Base-by-base conservation (phyloP, 2,888 invertebrate genomes). In the Steinernema hermaphroditum region DNA sequence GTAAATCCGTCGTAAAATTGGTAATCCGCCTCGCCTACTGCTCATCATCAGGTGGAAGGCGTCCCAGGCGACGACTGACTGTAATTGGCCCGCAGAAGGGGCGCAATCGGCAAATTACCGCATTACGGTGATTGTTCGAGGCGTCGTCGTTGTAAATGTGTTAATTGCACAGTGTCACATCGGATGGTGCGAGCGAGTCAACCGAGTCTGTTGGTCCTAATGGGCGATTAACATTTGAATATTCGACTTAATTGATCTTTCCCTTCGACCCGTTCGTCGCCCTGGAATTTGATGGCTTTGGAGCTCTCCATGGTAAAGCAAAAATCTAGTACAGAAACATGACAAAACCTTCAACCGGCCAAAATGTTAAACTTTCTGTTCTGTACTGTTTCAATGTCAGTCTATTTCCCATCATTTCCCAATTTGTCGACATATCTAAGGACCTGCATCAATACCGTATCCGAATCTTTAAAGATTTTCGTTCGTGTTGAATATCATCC, bases 141-240 rank as follows among this genome's bases (percentile, higher is more conserved):
- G 62, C 34, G 29, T 32, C 34, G 29, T 32, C 27, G 62, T 29
- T 62, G 62, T 62, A 62, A 62, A 62, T 62, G 62, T 62, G 62
- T 62, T 62, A 62, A 62, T 62, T 62, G 62, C 62, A 62, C 62
- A 62, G 62, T 62, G 62, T 62, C 62, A 37, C 37, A 62, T 62
- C 62, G 46, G 46, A 46, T 62, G 24, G 62, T 29, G 54, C 29
- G 62, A 62, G 62, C 29, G 16, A n/a, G 16, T 62, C n/a, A n/a
- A n/a, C n/a, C n/a, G n/a, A n/a, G 62, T 29, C 37, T 37, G 6
- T 37, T 12, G 12, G 62, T 29, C 62, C 62, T 62, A 62, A 62
- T 62, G 62, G 62, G 32, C 14, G 62, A 62, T 29, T 62, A 62
- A 62, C 62, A 62, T 62, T 62, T 62, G 62, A 62, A 62, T 62